Evolutionary conservation across 2,888 invertebrate species (phyloP), one percentile per base, ranked within the genome.

Genomic region (Oscheius sp.): DNA sequence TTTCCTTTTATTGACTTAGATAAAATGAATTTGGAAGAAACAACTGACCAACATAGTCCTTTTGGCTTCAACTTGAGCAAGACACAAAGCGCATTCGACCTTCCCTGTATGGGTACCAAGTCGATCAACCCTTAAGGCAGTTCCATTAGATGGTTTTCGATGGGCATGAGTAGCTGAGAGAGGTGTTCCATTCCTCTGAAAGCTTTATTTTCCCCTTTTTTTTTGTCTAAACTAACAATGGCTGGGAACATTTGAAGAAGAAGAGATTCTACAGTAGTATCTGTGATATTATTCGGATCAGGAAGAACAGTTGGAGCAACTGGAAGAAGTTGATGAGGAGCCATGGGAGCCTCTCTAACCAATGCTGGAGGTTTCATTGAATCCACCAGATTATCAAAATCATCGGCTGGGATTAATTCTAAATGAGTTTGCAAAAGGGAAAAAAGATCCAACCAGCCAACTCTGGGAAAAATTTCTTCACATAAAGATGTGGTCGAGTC

Each of bases 191-290:
- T 45, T 45, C 17, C 45, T 42, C 61, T 61, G 45, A 15, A 61
- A 61, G n/a, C 2, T 10, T 6, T n/a, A 25, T 2, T n/a, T n/a
- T n/a, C n/a, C n/a, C n/a, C n/a, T n/a, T n/a, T n/a, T n/a, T n/a
- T n/a, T n/a, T n/a, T n/a, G n/a, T n/a, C n/a, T 6, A 10, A 27
- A 45, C 66, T 57, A 20, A 66, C 66, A 25, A 66, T 53, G 15
- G 66, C 31, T 8, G 66, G 66, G 15, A 66, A 66, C 66, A 66
- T 66, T 27, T 66, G 66, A 12, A 66, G 33, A 23, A 66, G 57
- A 20, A 66, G 46, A 6, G 53, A 55, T 31, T 66, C 48, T n/a
- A 66, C 66, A 8, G 66, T 57, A 31, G 64, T 50, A 48, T 64
- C 64, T 25, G 61, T 45, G n/a, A 61, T 17, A 17, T 61, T 61